Conservation (phyloP, 2,888 invertebrate species). For the Eugnorisma glareosa region DNA sequence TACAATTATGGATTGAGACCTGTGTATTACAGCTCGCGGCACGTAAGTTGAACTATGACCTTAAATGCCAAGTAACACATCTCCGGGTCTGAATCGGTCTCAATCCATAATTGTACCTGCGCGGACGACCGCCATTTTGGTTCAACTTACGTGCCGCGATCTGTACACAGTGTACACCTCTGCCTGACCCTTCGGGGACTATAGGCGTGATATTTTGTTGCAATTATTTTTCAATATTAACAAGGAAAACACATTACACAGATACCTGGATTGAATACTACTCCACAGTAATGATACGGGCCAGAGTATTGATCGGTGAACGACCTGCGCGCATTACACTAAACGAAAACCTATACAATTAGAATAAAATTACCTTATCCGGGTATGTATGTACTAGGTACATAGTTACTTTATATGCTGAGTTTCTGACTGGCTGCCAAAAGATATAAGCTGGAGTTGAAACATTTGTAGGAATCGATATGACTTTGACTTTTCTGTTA, state of each 20-base stretch:
- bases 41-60: too few relatives aligned
- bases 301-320: constrained; percentile 38
- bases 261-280: background rate
- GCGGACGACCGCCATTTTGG: too few relatives aligned
- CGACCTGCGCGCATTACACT: constrained; percentile 37
- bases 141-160: too few relatives aligned
- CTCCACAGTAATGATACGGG: background rate
- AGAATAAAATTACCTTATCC: constrained; percentile 36
- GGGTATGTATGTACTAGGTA: constrained; percentile 4
- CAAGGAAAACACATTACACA: background rate
- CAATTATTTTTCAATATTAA: background rate
- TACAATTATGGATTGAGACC: too few relatives aligned
- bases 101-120: too few relatives aligned
- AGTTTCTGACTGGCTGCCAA: constrained; percentile 46
- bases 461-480: constrained; percentile 19
- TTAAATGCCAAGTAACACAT: too few relatives aligned
- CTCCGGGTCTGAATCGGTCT: too few relatives aligned
- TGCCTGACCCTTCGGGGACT: background rate
- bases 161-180: too few relatives aligned
- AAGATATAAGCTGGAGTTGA: constrained; percentile 31
- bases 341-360: constrained; percentile 32
- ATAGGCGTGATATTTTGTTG: background rate
- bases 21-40: too few relatives aligned
- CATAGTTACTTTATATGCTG: constrained; percentile 8
- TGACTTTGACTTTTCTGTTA: background rate